These are phyloP conservation scores for Toxostoma redivivum DNA, from an alignment of 2,113 vertebrate species.

Conservation along the genomic window DNA sequence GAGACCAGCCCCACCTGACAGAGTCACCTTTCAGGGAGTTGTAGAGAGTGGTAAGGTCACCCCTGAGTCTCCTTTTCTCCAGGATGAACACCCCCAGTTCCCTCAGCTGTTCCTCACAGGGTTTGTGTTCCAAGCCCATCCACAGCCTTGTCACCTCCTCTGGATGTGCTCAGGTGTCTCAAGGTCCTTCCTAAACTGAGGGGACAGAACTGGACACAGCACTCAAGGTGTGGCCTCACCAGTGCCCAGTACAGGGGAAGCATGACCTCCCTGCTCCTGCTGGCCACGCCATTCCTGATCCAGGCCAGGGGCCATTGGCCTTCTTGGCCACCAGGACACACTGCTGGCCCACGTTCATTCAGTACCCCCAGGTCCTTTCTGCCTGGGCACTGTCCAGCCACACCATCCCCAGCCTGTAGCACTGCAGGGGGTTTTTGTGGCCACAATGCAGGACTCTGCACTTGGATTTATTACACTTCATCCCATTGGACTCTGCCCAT, in stretches of 20 bases:
- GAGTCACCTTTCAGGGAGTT: not conserved
- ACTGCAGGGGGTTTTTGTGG: not conserved
- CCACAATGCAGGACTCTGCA: not conserved
- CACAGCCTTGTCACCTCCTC: not conserved
- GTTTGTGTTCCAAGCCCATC: not conserved
- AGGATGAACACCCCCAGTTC: not conserved
- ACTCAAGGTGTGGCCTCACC: not conserved
- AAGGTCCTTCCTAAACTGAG: fast-evolving
- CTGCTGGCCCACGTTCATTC: not conserved
- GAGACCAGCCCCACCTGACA: fast-evolving
- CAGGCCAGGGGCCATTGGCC: not conserved
- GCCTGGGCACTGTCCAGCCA: not conserved
- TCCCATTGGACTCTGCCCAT: not conserved
- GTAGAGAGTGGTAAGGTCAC: no score
- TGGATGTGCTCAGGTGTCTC: fast-evolving
- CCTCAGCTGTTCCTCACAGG: not conserved
- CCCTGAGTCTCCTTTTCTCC: not conserved
- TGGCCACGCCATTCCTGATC: not conserved
- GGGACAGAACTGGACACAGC: not conserved
- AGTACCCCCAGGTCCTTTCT: not conserved
- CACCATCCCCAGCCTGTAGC: fast-evolving
- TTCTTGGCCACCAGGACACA: not conserved
- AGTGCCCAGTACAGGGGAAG: not conserved
- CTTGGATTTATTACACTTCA: no score
- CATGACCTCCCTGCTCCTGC: not conserved